Conservation (phyloP, 2,113 vertebrate genomes). For the Scalopus aquaticus region DNA sequence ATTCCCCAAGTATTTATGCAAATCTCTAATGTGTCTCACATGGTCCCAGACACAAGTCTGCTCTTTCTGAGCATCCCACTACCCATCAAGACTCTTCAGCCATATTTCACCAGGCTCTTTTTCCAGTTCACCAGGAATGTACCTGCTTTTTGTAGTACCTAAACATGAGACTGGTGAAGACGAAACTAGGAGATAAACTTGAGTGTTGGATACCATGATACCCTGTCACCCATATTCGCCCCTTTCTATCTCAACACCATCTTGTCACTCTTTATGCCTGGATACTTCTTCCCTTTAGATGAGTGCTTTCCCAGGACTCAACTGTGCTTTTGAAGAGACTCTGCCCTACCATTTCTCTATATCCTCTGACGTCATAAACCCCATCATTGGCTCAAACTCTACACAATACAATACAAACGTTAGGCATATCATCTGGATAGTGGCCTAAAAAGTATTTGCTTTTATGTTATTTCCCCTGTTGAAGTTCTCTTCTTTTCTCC, state of each 20-base stretch:
- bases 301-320: neutral
- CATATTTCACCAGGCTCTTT: neutral
- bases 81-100: neutral
- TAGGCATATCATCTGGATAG: neutral
- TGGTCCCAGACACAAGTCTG: constrained; percentile 20
- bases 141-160: neutral
- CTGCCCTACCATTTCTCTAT: neutral
- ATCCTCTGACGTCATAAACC: neutral
- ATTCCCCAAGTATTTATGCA: constrained; percentile 1
- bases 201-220: neutral
- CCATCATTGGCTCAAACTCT: neutral
- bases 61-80: neutral
- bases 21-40: neutral
- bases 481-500: constrained; percentile 22
- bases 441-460: neutral
- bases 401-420: neutral
- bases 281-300: neutral
- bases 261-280: neutral
- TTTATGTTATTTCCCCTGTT: neutral
- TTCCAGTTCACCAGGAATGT: neutral
- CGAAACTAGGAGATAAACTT: neutral
- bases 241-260: neutral
- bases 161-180: neutral
- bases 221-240: neutral
- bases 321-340: neutral